Base-by-base conservation (phyloP, 2,113 vertebrate genomes). In the Holacanthus passer region DNA sequence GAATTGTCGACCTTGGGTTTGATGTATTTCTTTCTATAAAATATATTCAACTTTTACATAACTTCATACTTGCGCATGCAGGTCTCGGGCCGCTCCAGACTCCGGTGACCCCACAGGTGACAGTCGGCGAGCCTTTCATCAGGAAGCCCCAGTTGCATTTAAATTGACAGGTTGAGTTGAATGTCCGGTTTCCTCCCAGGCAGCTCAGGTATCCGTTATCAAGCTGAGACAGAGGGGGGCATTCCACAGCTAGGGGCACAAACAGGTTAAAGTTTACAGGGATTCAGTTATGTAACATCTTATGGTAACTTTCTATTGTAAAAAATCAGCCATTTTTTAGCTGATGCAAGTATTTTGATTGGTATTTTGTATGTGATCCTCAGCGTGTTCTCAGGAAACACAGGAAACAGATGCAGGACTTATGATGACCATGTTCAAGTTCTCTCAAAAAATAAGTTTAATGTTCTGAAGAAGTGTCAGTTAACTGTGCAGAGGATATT, bases 31-130 rank as follows among this genome's bases (percentile, higher is more conserved):
- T 11, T 3, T 4, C 5, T 48, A 58, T 48, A 35, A 2, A 5
- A 11, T 50, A 19, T 20, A 43, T 24, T n/a, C 29, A 63, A n/a
- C 2, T 20, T 58, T 31, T 27, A 11, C 11, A 59, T 31, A 37
- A 48, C n/a, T 59, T 41, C 0, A 45, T 85, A 95, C 94, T 85
- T 86, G 82, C 20, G 77, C 94, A 95, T 32, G 31, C 2, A 12
- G 93, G 84, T 48, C 81, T 88, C 4, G 87, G 86, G 14, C 87
- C 85, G 0, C 45, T 92, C 94, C 93, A 94, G 39, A 8, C 37
- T 3, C 90, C 91, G 1, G 48, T 73, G 47, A 8, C 19, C 11
- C 43, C 50, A 53, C 93, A 93, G 62, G 71, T 90, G n/a, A 92
- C 14, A 0, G 76, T 9, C 3, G 55, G 3, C 0, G 68, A 74